phyloP scores from a whole-genome alignment of 2,797 vertebrate genomes.

The Semotilus atromaculatus region DNA sequence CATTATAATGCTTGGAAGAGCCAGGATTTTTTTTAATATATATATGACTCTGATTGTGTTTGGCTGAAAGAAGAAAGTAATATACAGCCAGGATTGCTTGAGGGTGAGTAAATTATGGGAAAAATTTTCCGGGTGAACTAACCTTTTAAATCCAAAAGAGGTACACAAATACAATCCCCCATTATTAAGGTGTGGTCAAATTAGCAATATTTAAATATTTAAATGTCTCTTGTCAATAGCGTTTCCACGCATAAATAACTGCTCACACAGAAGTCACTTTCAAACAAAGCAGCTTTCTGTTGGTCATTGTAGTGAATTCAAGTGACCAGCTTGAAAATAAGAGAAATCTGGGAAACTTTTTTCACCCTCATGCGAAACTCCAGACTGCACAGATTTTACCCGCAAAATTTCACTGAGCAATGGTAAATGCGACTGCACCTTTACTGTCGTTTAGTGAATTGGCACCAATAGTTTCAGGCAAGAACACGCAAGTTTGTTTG shows the following conservation, averaged over 20 bases:
- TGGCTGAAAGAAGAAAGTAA: no score
- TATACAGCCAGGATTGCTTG: no score
- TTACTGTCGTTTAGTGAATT: slow-evolving; percentile 27
- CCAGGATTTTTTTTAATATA: no score
- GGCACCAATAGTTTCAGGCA: slow-evolving; percentile 34
- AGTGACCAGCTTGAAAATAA: not conserved
- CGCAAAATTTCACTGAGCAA: not conserved
- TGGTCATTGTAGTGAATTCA: not conserved
- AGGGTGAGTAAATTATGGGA: no score
- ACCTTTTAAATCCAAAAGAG: slow-evolving; percentile 50
- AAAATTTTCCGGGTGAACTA: no score
- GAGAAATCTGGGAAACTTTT: not conserved
- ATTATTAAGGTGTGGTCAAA: not conserved
- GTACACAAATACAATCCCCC: slow-evolving; percentile 41
- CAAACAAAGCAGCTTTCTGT: not conserved
- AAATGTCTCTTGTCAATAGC: not conserved
- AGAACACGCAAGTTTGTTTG: slow-evolving; percentile 41
- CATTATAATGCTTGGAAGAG: no score
- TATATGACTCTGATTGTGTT: no score
- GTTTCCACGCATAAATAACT: not conserved
- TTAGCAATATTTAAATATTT: not conserved
- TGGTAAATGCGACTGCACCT: not conserved
- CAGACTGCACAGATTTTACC: not conserved
- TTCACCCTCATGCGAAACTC: not conserved
- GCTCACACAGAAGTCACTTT: not conserved